Conservation (phyloP, 23 tunicate genomes). For the Diplosoma virens region DNA sequence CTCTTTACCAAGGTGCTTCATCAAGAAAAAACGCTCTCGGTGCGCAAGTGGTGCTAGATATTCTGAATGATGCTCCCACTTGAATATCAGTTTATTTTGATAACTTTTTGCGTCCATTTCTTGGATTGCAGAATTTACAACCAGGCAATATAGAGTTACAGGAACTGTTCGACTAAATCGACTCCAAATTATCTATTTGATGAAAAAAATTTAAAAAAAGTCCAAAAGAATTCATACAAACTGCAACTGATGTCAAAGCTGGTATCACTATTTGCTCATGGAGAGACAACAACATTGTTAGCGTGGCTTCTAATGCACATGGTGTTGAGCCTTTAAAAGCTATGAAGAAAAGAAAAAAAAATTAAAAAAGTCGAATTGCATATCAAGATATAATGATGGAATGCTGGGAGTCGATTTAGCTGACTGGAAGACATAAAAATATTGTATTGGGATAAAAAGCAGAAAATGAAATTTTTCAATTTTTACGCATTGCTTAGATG, state of each 20-base stretch:
- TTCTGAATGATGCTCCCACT: background rate
- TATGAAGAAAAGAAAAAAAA: background rate
- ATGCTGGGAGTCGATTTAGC: background rate
- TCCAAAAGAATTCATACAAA: background rate
- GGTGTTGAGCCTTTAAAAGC: background rate
- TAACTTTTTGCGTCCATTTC: background rate
- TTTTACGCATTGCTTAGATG: background rate
- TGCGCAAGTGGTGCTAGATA: background rate
- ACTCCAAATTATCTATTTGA: background rate
- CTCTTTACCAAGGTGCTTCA: background rate
- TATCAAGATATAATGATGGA: background rate
- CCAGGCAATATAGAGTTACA: background rate
- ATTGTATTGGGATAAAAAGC: background rate
- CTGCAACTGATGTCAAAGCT: background rate
- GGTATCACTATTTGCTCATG: background rate
- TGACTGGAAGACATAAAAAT: background rate
- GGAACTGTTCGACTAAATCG: background rate
- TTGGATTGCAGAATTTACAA: background rate
- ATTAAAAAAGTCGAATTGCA: background rate
- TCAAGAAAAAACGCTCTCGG: background rate
- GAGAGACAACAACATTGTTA: background rate
- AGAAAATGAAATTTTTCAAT: background rate
- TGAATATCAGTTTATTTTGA: background rate
- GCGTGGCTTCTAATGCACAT: background rate
- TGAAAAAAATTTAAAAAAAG: background rate